A percentile compares a stretch with the other conserved stretches of the same genome.
Evolutionary conservation across 2,888 invertebrate genomes (phyloP).

Genomic region (Leucania comma): DNA sequence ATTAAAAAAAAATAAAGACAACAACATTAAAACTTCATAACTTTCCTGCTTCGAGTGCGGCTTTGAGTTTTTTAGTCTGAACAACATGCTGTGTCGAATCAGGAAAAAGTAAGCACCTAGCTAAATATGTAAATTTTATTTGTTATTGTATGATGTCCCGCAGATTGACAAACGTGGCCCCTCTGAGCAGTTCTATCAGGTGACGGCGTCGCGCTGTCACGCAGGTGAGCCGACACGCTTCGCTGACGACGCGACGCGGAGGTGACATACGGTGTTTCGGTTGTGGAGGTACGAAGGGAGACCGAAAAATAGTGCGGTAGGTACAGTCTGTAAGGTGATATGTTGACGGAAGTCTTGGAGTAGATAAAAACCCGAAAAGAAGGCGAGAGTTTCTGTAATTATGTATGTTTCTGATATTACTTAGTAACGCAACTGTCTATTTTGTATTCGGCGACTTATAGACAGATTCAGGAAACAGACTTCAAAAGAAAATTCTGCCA

Average conservation of each 20-base stretch:
- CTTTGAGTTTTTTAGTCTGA: not conserved
- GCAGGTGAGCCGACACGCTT: conserved; percentile 45
- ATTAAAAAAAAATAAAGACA: no score
- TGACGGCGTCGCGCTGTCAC: conserved; percentile 24
- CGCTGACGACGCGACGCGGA: conserved; percentile 3
- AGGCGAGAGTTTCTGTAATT: no score
- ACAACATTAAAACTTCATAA: no score
- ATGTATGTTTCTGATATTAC: no score
- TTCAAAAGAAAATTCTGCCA: no score
- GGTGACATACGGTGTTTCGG: conserved; percentile 48
- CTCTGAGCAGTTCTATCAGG: not conserved
- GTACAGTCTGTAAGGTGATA: not conserved
- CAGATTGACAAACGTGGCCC: not conserved
- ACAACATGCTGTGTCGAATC: not conserved
- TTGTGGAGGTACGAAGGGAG: conserved; percentile 4
- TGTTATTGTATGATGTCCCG: no score
- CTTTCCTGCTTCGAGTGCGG: no score
- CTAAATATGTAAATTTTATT: not conserved
- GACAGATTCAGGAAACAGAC: no score
- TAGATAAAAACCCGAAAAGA: no score
- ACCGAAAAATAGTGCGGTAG: not conserved
- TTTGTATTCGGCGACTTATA: no score
- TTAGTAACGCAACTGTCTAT: no score
- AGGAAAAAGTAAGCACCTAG: not conserved
- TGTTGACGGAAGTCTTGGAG: no score